These are phyloP conservation scores for Scleropages formosus DNA, from an alignment of 2,797 vertebrate species.

Conservation along the genomic window DNA sequence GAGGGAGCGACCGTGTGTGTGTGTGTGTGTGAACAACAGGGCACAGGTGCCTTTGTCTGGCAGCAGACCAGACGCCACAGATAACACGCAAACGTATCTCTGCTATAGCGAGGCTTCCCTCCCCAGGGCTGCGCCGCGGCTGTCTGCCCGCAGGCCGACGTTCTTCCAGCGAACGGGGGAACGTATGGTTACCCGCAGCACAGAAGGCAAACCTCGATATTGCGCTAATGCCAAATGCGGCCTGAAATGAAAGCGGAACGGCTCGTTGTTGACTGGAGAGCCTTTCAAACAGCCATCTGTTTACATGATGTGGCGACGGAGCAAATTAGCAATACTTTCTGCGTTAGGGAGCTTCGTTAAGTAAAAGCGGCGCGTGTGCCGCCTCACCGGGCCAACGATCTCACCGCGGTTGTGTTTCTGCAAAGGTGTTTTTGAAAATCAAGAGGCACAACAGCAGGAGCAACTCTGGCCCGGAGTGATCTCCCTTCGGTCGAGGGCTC, in stretches of 20 bases:
- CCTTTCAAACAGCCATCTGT: not conserved
- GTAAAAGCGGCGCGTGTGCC: too few relatives aligned
- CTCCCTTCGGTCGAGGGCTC: too few relatives aligned
- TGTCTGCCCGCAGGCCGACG: not conserved
- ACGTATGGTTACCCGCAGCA: not conserved
- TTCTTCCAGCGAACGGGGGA: not conserved
- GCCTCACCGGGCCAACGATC: too few relatives aligned
- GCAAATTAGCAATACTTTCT: too few relatives aligned
- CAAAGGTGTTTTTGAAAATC: too few relatives aligned
- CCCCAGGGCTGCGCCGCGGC: not conserved
- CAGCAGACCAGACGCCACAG: not conserved
- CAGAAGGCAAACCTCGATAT: not conserved
- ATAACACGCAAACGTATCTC: too few relatives aligned
- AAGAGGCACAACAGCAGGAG: too few relatives aligned
- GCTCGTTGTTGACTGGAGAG: not conserved
- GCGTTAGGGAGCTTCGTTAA: not conserved
- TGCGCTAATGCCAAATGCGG: constrained; percentile 1
- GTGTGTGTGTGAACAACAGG: too few relatives aligned
- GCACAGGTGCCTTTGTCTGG: not conserved
- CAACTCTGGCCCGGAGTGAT: too few relatives aligned
- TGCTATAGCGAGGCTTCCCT: not conserved
- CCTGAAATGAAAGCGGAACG: not conserved
- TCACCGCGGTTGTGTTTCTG: too few relatives aligned
- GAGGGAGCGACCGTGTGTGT: too few relatives aligned
- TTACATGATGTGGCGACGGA: not conserved